A percentile compares a stretch with the other conserved stretches of the same genome.
phyloP scores from a whole-genome alignment of 2,797 vertebrate genomes.

The Propithecus perrieri region DNA sequence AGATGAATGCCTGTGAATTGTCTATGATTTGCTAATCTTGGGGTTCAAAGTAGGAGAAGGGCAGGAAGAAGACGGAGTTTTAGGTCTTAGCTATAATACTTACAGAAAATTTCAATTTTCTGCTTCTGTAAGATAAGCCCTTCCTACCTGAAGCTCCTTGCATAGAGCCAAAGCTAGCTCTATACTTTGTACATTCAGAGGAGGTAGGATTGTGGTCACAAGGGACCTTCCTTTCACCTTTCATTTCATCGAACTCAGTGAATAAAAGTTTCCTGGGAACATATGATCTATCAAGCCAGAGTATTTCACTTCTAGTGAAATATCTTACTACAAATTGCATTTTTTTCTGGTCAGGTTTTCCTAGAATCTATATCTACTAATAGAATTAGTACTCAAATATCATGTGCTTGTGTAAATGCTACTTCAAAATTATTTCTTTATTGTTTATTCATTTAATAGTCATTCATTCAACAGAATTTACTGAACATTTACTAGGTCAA shows the following conservation, averaged over 20 bases:
- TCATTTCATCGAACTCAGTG: neutral
- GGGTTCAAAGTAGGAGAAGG: neutral
- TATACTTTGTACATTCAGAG: neutral
- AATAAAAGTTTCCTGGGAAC: neutral
- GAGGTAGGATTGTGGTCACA: neutral
- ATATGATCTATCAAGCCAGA: neutral
- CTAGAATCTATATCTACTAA: neutral
- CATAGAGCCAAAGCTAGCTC: neutral
- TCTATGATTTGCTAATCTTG: neutral
- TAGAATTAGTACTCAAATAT: neutral
- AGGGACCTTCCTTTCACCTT: neutral
- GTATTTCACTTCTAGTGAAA: neutral
- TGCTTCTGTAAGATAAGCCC: neutral
- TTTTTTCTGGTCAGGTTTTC: neutral
- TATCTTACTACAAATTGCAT: neutral
- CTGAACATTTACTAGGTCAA: neutral
- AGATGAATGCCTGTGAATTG: neutral
- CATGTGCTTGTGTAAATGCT: neutral
- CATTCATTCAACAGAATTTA: neutral
- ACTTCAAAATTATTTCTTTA: neutral
- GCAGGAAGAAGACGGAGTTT: neutral
- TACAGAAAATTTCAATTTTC: neutral
- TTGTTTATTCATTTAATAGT: neutral
- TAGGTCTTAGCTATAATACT: neutral
- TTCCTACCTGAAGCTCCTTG: neutral